phyloP scores from a whole-genome alignment of 2,888 invertebrate species.

The Drosophila fulvimacula region DNA sequence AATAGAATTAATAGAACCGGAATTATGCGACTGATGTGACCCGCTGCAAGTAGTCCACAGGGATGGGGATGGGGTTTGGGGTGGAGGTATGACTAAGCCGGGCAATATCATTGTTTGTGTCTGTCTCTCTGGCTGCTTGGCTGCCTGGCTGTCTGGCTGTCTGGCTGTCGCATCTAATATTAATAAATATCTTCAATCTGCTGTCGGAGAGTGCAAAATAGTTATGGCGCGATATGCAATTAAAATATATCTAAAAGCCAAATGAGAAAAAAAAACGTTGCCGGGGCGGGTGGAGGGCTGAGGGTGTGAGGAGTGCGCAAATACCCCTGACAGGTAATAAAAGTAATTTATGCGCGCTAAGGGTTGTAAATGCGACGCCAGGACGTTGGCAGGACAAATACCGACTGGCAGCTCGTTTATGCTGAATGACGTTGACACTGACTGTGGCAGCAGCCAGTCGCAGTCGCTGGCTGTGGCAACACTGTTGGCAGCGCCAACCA shows the following conservation, averaged over 20 bases:
- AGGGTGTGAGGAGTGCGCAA: slow-evolving; percentile 51
- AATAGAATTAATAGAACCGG: slow-evolving; percentile 79
- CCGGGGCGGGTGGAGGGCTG: not conserved
- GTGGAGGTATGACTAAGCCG: slow-evolving; percentile 20
- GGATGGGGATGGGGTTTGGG: not conserved
- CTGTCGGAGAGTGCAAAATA: slow-evolving; percentile 79
- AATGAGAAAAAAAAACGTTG: slow-evolving; percentile 65
- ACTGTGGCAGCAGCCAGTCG: slow-evolving; percentile 38
- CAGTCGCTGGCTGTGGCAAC: slow-evolving; percentile 3
- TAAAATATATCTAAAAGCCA: slow-evolving; percentile 81
- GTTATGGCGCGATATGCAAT: slow-evolving; percentile 82
- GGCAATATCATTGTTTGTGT: slow-evolving; percentile 30
- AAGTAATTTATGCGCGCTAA: slow-evolving; percentile 83
- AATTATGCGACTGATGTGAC: slow-evolving; percentile 70
- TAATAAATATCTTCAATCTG: slow-evolving; percentile 83
- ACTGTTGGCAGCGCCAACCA: slow-evolving; percentile 14
- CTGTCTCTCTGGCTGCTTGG: slow-evolving; percentile 64
- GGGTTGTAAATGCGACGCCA: slow-evolving; percentile 79
- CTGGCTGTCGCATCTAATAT: slow-evolving; percentile 79
- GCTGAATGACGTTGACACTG: slow-evolving; percentile 79
- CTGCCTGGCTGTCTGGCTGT: slow-evolving; percentile 36
- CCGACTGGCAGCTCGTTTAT: slow-evolving; percentile 70
- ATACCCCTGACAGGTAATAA: slow-evolving; percentile 84
- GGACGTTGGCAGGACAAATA: slow-evolving; percentile 42
- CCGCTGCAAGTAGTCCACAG: slow-evolving; percentile 10